These are phyloP conservation scores for Ellobius talpinus DNA, from an alignment of 2,113 vertebrate species.

Conservation along the genomic window DNA sequence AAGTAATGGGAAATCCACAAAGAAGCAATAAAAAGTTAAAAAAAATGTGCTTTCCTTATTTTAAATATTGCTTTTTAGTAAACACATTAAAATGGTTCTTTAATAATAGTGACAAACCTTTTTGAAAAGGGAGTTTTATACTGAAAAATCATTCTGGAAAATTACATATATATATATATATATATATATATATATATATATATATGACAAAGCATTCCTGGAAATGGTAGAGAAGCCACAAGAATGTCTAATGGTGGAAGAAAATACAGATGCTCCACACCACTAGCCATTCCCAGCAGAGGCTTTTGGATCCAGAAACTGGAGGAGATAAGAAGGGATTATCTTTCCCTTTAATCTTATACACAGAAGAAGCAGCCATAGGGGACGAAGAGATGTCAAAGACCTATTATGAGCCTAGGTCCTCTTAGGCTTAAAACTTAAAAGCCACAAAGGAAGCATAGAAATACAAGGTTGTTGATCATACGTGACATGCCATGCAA, in stretches of 20 bases:
- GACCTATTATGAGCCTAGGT: slow-evolving; percentile 16
- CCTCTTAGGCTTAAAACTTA: slow-evolving; percentile 24
- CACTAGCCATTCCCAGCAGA: not conserved
- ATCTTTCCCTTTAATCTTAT: not conserved
- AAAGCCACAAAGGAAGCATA: not conserved
- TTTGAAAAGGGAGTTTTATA: slow-evolving; percentile 46
- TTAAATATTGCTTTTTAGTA: not conserved
- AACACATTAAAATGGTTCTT: slow-evolving; percentile 25
- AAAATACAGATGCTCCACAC: not conserved
- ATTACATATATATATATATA: not conserved
- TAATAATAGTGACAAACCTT: not conserved
- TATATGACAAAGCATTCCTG: slow-evolving; percentile 13
- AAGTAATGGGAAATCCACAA: not conserved
- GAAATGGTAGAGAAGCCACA: not conserved
- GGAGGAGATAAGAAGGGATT: slow-evolving; percentile 4
- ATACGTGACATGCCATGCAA: not conserved
- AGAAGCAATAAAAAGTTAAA: not conserved
- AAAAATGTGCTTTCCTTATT: not conserved
- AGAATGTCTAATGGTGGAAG: not conserved
- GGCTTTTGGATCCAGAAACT: not conserved
- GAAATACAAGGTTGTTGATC: slow-evolving; percentile 10
- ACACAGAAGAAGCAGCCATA: not conserved
- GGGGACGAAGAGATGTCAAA: not conserved
- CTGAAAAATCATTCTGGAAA: slow-evolving; percentile 16
- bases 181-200: not conserved